Conservation (phyloP, 2,888 invertebrate species). For the Loripinus fragilis region DNA sequence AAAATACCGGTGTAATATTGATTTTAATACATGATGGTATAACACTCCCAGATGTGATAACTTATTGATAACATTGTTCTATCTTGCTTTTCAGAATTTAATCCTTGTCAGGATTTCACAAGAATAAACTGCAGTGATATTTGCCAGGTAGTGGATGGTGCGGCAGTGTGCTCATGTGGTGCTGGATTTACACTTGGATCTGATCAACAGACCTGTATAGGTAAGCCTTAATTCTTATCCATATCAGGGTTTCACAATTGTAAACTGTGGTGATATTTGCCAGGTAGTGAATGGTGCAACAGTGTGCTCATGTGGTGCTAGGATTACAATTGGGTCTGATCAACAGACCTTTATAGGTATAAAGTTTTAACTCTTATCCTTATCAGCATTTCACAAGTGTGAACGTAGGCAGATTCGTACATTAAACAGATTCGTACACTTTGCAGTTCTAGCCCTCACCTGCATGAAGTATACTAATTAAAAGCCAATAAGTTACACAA, state of each 20-base stretch:
- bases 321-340: slow-evolving; percentile 64
- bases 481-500: too few species aligned
- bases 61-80: too few species aligned
- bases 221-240: slow-evolving; percentile 63
- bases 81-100: slow-evolving; percentile 29
- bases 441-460: too few species aligned
- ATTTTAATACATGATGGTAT: too few species aligned
- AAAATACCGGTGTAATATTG: too few species aligned
- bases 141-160: slow-evolving; percentile 34
- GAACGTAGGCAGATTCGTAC: too few species aligned
- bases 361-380: too few species aligned
- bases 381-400: too few species aligned
- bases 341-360: slow-evolving; percentile 61
- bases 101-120: slow-evolving; percentile 44
- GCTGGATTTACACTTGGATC: slow-evolving; percentile 64
- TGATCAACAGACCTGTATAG: slow-evolving; percentile 61
- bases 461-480: too few species aligned
- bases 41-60: too few species aligned
- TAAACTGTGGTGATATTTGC: slow-evolving; percentile 50
- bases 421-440: too few species aligned
- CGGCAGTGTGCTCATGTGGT: slow-evolving; percentile 88
- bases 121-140: too few species aligned
- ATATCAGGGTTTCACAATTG: slow-evolving; percentile 33
- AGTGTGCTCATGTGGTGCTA: slow-evolving; percentile 88
- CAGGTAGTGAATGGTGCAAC: slow-evolving; percentile 23